A percentile compares a stretch with the other conserved stretches of the same genome.
Evolutionary conservation across 1,140 invertebrate genomes (phyloP).

Genomic region (Drosophila tristis): DNA sequence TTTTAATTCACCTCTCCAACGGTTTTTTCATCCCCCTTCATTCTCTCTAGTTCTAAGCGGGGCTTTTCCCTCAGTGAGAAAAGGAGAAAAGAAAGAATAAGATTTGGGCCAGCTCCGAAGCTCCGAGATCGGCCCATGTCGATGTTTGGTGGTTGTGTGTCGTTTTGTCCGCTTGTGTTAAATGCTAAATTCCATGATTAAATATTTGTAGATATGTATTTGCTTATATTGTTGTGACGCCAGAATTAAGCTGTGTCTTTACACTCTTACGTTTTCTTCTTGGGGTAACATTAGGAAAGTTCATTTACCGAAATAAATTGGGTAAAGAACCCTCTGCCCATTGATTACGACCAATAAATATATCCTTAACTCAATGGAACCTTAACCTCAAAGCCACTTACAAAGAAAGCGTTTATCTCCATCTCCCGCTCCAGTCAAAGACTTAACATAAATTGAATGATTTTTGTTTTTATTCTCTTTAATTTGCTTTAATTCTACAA

Average conservation of each 20-base stretch:
- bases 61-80: too few species aligned
- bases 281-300: slow-evolving; percentile 11
- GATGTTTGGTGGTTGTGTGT: neutral
- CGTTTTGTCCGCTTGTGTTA: slow-evolving; percentile 19
- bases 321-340: slow-evolving; percentile 10
- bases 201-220: slow-evolving; percentile 45
- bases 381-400: slow-evolving; percentile 36
- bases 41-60: neutral
- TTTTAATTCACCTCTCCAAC: slow-evolving; percentile 4
- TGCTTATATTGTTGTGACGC: slow-evolving; percentile 31
- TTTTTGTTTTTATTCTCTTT: slow-evolving; percentile 35
- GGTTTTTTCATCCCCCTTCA: slow-evolving; percentile 2
- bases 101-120: neutral
- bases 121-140: too few species aligned
- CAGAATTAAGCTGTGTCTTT: slow-evolving; percentile 41
- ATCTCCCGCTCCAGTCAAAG: slow-evolving; percentile 18
- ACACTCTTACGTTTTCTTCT: neutral
- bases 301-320: slow-evolving; percentile 6
- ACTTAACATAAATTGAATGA: slow-evolving; percentile 55
- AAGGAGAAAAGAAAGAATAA: neutral
- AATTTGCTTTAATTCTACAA: slow-evolving; percentile 43
- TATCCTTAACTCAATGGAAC: slow-evolving; percentile 24
- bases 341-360: neutral
- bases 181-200: slow-evolving; percentile 44
- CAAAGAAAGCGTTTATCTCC: slow-evolving; percentile 31